These are phyloP conservation scores for Pteruthius melanotis DNA, from an alignment of 2,113 vertebrate species.

Conservation along the genomic window DNA sequence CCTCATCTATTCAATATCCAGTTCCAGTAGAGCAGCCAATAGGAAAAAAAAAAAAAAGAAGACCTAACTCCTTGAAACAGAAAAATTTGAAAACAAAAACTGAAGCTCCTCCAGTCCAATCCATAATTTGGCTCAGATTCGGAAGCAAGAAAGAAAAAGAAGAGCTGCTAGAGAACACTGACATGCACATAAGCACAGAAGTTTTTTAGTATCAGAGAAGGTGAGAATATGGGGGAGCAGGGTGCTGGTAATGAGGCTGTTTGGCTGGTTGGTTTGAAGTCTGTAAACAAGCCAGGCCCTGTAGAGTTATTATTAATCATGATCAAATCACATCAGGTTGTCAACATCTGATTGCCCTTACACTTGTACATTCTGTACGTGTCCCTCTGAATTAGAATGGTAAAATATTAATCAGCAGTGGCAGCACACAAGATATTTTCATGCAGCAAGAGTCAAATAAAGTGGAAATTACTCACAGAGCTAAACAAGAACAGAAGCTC, in stretches of 20 bases:
- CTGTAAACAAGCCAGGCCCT: not conserved
- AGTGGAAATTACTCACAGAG: not conserved
- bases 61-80: not conserved
- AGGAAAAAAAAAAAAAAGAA: not conserved
- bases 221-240: fast-evolving
- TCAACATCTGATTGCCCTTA: not conserved
- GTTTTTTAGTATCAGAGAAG: not conserved
- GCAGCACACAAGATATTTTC: not conserved
- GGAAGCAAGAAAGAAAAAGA: not conserved
- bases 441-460: not conserved
- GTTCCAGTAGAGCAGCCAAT: not conserved
- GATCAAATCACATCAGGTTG: not conserved
- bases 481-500: not conserved
- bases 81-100: not conserved
- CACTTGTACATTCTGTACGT: not conserved
- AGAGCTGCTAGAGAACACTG: not conserved
- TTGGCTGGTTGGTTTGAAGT: not conserved
- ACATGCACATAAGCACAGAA: not conserved
- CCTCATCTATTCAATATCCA: not conserved
- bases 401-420: not conserved
- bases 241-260: not conserved
- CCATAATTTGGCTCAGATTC: not conserved
- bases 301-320: not conserved
- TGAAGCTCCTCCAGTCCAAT: not conserved
- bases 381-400: not conserved